phyloP scores from a whole-genome alignment of 2,888 invertebrate genomes.

The Drosophila prolongata region DNA sequence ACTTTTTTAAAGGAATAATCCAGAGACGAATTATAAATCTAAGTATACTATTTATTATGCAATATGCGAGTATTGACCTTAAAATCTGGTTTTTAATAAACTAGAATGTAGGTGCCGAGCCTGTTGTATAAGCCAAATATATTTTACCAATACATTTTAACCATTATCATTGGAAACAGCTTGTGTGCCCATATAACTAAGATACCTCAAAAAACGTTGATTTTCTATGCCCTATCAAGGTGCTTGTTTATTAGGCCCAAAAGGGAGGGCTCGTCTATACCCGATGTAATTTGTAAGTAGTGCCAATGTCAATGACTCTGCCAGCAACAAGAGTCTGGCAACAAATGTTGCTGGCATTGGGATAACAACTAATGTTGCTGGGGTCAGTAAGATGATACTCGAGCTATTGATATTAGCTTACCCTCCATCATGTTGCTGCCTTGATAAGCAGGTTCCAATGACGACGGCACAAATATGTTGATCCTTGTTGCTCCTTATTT shows the following conservation, averaged over 20 bases:
- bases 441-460: conserved; percentile 66
- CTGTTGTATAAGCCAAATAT: background rate
- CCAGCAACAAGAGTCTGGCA: conserved; percentile 19
- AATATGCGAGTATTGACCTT: background rate
- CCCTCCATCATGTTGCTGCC: conserved; percentile 77
- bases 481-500: conserved; percentile 26
- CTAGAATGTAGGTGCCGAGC: background rate
- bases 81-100: background rate
- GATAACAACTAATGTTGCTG: background rate
- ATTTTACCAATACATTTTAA: background rate
- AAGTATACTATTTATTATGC: background rate
- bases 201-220: background rate
- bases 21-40: too few species aligned
- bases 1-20: too few species aligned
- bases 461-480: conserved; percentile 51
- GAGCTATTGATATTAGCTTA: conserved; percentile 52
- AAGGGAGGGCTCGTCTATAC: conserved; percentile 25
- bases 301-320: conserved; percentile 41
- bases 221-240: conserved; percentile 2
- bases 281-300: conserved; percentile 9
- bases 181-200: background rate
- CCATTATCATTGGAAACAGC: too few species aligned
- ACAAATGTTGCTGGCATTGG: conserved; percentile 23
- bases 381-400: background rate
- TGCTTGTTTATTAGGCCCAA: conserved; percentile 8